Evolutionary conservation across 2,797 vertebrate species (phyloP), one percentile per base, ranked within the genome.

Genomic region (Danio aesculapii): DNA sequence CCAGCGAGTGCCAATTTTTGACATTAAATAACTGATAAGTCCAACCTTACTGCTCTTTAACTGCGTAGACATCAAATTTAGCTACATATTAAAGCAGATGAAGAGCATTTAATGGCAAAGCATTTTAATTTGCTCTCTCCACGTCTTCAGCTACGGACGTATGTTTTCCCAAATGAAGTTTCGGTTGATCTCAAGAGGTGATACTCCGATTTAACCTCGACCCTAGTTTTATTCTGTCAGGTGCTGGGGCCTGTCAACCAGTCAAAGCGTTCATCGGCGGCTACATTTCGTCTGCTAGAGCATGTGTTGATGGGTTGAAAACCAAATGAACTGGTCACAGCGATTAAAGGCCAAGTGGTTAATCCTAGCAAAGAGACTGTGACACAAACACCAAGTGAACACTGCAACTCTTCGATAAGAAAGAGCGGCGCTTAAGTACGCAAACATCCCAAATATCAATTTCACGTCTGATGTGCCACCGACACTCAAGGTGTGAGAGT

Each of bases 381-480:
- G 69, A 83, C 77, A 57, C 43, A 85, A 83, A 83, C 84, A 77
- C 53, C 53, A 79, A 85, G 81, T 69, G 82, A 83, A 75, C 75
- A 39, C 84, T 80, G 81, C 69, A 82, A 85, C 87, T 87, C 87
- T 44, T 72, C 79, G 71, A 81, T 92, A 83, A 92, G 78, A 88
- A 79, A 77, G 80, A 63, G 85, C 47, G 81, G 81, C 79, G 88
- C 84, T 89, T 88, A 91, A 89, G 87, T 90, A 90, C 90, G 91
- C 92, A 93, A 93, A 94, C 92, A 92, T 75, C 61, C 89, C 63
- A 90, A 92, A 94, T 95, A 94, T 95, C 92, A 92, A 94, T 94
- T 94, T 94, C 94, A 94, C 93, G 93, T 93, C 92, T 93, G 92
- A 92, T 90, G 93, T 92, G 92, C 92, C 90, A 83, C 92, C 62